Percentiles rank a stretch among this genome's conserved stretches.
Conservation (phyloP, 2,797 vertebrate species). For the Chelon auratus region DNA sequence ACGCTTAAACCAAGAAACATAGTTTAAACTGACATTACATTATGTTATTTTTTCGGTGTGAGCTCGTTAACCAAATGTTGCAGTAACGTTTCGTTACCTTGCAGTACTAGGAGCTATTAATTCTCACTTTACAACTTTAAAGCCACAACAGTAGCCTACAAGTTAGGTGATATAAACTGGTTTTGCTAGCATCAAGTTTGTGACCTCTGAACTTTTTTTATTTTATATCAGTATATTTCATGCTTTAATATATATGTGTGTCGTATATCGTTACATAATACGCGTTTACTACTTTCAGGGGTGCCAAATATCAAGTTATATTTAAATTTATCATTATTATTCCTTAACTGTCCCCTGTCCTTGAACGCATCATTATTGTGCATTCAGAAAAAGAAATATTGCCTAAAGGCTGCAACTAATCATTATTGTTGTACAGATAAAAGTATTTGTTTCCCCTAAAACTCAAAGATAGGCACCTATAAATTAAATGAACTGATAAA, state of each 20-base stretch:
- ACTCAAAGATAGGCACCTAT: not conserved
- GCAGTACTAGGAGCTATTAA: not conserved
- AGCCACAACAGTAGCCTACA: not conserved
- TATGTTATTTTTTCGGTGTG: too few relatives aligned
- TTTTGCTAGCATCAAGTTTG: not conserved
- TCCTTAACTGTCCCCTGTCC: too few relatives aligned
- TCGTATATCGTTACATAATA: not conserved
- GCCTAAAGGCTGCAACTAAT: not conserved
- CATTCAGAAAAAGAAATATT: not conserved
- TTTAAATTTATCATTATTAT: too few relatives aligned
- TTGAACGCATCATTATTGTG: not conserved
- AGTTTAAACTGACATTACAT: not conserved
- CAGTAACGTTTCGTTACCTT: not conserved
- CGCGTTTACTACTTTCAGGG: not conserved
- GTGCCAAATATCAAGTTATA: not conserved
- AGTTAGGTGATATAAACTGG: conserved; percentile 3
- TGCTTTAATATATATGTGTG: not conserved
- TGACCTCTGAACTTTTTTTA: not conserved
- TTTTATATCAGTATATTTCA: not conserved
- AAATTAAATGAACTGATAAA: not conserved
- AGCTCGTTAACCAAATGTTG: not conserved
- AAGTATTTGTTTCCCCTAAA: not conserved
- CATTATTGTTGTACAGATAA: not conserved
- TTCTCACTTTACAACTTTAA: not conserved
- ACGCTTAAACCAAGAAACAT: rapidly evolving